These are phyloP conservation scores for Euspilapteryx auroguttella DNA, from an alignment of 2,888 invertebrate genomes.

Conservation along the genomic window DNA sequence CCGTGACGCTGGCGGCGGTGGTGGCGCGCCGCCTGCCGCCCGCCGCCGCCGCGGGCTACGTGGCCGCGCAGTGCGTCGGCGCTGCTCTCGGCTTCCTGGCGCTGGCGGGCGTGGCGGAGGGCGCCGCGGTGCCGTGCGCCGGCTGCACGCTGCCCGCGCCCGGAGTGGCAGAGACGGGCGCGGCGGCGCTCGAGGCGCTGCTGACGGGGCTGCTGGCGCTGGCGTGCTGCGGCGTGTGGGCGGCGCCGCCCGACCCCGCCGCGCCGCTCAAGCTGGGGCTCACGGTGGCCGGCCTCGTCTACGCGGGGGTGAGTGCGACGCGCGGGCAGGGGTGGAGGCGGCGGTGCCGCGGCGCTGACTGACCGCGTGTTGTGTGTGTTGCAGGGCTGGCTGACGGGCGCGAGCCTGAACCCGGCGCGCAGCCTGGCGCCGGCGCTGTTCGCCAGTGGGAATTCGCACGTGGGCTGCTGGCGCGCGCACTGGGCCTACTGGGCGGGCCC, in stretches of 20 bases:
- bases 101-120: slow-evolving; percentile 17
- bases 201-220: slow-evolving; percentile 11
- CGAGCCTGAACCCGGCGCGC: slow-evolving; percentile 72
- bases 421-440: slow-evolving; percentile 73
- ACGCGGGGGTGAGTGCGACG: slow-evolving; percentile 22
- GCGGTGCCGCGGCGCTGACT: not conserved
- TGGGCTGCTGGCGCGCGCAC: slow-evolving; percentile 62
- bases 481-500: slow-evolving; percentile 62
- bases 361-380: not conserved
- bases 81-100: slow-evolving; percentile 24
- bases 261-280: slow-evolving; percentile 36
- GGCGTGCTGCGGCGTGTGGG: slow-evolving; percentile 26
- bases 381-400: slow-evolving; percentile 71
- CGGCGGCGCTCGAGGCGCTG: slow-evolving; percentile 11
- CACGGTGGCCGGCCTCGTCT: slow-evolving; percentile 34
- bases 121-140: slow-evolving; percentile 5
- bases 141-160: slow-evolving; percentile 5
- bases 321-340: not conserved
- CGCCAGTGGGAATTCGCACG: too few species aligned
- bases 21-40: slow-evolving; percentile 49
- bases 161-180: slow-evolving; percentile 10
- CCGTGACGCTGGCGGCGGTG: slow-evolving; percentile 69
- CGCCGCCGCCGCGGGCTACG: slow-evolving; percentile 29
- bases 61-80: slow-evolving; percentile 26
- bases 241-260: slow-evolving; percentile 23